Conservation (phyloP, 2,797 vertebrate species). For the Catamblyrhynchus diadema region DNA sequence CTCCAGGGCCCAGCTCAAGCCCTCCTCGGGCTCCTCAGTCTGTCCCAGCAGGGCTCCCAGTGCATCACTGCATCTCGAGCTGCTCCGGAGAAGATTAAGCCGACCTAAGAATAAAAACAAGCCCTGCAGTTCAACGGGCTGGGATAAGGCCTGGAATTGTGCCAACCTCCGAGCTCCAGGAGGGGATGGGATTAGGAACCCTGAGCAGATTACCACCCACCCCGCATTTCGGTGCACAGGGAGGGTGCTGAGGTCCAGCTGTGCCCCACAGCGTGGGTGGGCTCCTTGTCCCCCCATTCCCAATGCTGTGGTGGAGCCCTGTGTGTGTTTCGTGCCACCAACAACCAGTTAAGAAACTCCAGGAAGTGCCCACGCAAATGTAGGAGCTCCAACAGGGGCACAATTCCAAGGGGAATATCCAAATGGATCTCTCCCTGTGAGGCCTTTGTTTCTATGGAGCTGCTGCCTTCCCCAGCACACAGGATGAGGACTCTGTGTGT, state of each 20-base stretch:
- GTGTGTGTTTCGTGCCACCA: neutral
- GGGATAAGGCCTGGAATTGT: neutral
- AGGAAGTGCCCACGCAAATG: neutral
- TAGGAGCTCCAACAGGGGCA: neutral
- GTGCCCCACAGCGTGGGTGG: fast-evolving
- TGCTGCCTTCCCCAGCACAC: neutral
- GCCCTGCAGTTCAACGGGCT: neutral
- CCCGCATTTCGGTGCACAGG: fast-evolving
- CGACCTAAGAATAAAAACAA: conserved; percentile 6
- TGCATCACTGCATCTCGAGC: neutral
- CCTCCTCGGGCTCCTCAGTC: fast-evolving
- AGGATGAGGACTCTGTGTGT: fast-evolving
- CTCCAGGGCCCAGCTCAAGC: neutral
- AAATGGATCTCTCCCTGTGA: neutral
- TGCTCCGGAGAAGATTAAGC: neutral
- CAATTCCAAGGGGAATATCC: neutral
- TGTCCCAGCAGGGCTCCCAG: neutral
- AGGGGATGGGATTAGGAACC: neutral
- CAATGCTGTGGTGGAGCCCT: neutral
- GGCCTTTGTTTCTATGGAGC: neutral
- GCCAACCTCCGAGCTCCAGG: fast-evolving
- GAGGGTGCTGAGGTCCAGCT: neutral
- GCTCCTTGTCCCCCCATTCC: neutral
- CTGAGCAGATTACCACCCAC: neutral
- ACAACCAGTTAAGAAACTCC: neutral